Percentiles rank a stretch among this genome's conserved stretches.
These are phyloP conservation scores for Melieria picta DNA, from an alignment of 2,888 invertebrate species.

Conservation along the genomic window DNA sequence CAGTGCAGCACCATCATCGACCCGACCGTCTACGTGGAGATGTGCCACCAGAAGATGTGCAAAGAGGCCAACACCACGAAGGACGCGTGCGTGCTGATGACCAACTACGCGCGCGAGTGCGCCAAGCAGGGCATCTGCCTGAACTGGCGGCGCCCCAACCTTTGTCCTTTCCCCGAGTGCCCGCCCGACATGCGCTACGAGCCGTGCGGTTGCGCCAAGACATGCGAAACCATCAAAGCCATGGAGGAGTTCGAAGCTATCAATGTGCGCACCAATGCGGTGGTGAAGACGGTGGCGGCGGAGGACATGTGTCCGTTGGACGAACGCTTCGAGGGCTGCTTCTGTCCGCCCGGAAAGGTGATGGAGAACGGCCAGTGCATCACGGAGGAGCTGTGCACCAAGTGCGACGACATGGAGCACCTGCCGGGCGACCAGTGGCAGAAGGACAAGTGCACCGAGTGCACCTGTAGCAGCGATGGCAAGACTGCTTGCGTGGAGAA, in stretches of 20 bases:
- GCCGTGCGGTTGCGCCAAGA: constrained; percentile 63
- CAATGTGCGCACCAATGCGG: constrained; percentile 53
- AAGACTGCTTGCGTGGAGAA: constrained; percentile 73
- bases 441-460: constrained; percentile 77
- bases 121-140: constrained; percentile 77
- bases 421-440: constrained; percentile 74
- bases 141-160: constrained; percentile 73
- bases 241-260: constrained; percentile 57
- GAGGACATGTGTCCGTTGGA: constrained; percentile 66
- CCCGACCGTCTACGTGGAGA: constrained; percentile 73
- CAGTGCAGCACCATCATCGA: constrained; percentile 81
- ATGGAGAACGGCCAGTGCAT: constrained; percentile 80
- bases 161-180: constrained; percentile 74
- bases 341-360: constrained; percentile 81
- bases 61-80: constrained; percentile 68
- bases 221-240: constrained; percentile 58
- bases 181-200: constrained; percentile 61
- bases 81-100: constrained; percentile 73
- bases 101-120: constrained; percentile 80
- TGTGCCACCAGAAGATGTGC: constrained; percentile 78
- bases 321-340: constrained; percentile 79
- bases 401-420: constrained; percentile 79
- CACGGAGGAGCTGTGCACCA: constrained; percentile 72
- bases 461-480: constrained; percentile 72
- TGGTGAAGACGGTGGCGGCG: constrained; percentile 52